These are phyloP conservation scores for Clarias batrachus DNA, from an alignment of 2,113 vertebrate species.

Conservation along the genomic window DNA sequence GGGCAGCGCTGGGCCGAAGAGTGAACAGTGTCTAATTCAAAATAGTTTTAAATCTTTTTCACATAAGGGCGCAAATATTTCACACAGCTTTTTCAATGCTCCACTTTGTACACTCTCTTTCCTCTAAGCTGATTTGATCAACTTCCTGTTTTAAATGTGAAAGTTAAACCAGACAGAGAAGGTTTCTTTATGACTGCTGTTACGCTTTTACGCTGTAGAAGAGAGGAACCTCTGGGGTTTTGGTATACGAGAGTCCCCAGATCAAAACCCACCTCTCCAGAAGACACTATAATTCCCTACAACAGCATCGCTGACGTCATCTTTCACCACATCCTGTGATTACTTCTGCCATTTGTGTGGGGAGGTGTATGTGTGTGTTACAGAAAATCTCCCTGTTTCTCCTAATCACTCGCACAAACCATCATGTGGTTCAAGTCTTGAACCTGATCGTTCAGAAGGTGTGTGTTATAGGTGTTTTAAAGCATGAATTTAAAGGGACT, in stretches of 20 bases:
- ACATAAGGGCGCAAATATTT: too few species aligned
- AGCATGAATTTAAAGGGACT: not conserved
- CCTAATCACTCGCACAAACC: not conserved
- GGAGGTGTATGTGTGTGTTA: not conserved
- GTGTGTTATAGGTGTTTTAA: not conserved
- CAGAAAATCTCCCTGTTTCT: not conserved
- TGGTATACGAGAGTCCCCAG: not conserved
- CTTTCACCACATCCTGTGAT: conserved; percentile 6
- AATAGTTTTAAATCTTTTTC: too few species aligned
- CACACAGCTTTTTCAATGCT: too few species aligned
- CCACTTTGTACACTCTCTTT: too few species aligned
- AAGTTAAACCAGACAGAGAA: not conserved
- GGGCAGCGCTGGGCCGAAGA: too few species aligned
- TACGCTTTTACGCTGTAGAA: not conserved
- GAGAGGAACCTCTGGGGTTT: not conserved
- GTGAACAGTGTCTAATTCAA: too few species aligned
- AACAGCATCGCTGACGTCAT: not conserved
- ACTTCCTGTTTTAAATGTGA: not conserved
- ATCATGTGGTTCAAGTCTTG: not conserved
- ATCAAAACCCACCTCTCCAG: not conserved
- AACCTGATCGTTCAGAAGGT: not conserved
- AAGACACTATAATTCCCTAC: not conserved
- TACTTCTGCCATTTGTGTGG: not conserved
- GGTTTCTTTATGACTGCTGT: not conserved
- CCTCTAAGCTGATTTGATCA: not conserved